phyloP scores from a whole-genome alignment of 1,140 invertebrate species.

The Bombyx mandarina region DNA sequence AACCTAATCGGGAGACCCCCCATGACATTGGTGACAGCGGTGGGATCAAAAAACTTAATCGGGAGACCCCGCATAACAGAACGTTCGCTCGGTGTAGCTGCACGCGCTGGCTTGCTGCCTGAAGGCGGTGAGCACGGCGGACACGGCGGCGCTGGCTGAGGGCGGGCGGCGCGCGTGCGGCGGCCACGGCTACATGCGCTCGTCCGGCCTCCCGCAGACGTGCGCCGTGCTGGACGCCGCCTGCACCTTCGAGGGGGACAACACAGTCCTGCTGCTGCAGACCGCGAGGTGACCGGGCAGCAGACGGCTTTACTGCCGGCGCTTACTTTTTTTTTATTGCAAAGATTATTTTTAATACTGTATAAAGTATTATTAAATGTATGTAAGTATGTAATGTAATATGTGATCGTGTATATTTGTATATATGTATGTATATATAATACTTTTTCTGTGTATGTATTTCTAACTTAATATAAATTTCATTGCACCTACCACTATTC shows the following conservation, averaged over 20 bases:
- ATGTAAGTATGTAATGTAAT: too few relatives aligned
- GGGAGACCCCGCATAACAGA: not conserved
- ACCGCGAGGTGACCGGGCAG: constrained; percentile 78
- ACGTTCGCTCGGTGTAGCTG: constrained; percentile 69
- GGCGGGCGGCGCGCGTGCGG: constrained; percentile 88
- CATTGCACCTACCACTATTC: too few relatives aligned
- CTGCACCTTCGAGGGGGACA: constrained; percentile 96
- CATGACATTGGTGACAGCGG: too few relatives aligned
- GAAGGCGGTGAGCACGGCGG: constrained; percentile 87
- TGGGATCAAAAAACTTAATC: not conserved
- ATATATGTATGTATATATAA: too few relatives aligned
- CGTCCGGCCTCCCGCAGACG: constrained; percentile 86
- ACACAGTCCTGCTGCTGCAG: constrained; percentile 92
- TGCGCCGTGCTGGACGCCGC: constrained; percentile 86
- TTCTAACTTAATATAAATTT: too few relatives aligned
- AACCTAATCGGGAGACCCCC: too few relatives aligned
- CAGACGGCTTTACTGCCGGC: too few relatives aligned
- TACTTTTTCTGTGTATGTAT: too few relatives aligned
- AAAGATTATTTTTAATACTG: too few relatives aligned
- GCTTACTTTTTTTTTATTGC: too few relatives aligned
- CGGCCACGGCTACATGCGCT: constrained; percentile 92
- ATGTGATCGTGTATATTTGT: too few relatives aligned
- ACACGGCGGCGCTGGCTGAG: constrained; percentile 81
- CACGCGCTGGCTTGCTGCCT: constrained; percentile 91
- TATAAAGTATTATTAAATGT: too few relatives aligned